A percentile compares a stretch with the other conserved stretches of the same genome.
Conservation (phyloP, 2,113 vertebrate genomes). For the Tinamus guttatus region DNA sequence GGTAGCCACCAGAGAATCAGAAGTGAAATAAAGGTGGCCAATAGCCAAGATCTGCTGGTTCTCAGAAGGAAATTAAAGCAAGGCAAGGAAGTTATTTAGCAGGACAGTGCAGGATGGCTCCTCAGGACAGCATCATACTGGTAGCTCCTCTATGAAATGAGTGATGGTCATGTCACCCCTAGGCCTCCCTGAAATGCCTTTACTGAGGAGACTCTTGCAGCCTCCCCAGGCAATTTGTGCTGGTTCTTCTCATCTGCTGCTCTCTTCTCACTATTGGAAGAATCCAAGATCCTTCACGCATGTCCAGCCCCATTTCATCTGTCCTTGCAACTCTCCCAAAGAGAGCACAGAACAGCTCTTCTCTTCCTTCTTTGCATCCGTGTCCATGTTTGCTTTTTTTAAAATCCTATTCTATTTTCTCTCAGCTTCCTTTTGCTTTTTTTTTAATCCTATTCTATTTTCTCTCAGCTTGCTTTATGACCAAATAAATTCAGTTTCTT, state of each 20-base stretch:
- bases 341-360: neutral
- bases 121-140: fast-evolving
- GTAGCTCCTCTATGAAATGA: neutral
- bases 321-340: neutral
- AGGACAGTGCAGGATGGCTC: neutral
- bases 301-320: neutral
- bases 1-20: neutral
- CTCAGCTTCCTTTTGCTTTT: neutral
- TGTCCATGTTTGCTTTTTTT: neutral
- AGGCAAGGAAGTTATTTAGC: neutral
- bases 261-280: neutral
- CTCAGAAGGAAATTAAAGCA: neutral
- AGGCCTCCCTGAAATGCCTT: neutral
- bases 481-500: too few relatives aligned
- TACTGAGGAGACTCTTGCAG: neutral
- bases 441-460: neutral
- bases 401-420: neutral
- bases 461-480: neutral
- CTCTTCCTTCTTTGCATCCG: neutral
- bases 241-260: neutral
- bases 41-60: neutral
- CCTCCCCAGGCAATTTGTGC: neutral
- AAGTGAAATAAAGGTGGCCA: neutral
- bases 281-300: neutral
- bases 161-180: neutral